Conservation (phyloP, 2,888 invertebrate species). For the Noctua janthe region DNA sequence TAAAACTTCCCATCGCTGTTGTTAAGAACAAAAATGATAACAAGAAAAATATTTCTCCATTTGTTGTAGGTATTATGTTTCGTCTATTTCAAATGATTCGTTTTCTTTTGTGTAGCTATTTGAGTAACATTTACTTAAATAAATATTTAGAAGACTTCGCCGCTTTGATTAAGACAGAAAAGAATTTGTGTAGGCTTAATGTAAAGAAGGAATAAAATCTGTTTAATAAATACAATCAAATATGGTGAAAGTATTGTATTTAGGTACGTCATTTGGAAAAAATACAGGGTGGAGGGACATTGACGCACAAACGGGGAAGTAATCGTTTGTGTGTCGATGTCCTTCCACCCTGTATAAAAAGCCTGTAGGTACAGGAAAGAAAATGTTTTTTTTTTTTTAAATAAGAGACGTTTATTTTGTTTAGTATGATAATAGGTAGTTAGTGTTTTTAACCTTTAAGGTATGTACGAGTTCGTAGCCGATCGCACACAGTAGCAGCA, state of each 20-base stretch:
- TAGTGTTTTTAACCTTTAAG: not conserved
- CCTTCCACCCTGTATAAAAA: no score
- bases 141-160: constrained; percentile 43
- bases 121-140: constrained; percentile 41
- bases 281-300: not conserved
- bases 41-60: constrained; percentile 49
- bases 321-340: no score
- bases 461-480: no score
- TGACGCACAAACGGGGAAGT: not conserved
- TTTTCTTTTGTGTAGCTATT: constrained; percentile 36
- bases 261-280: not conserved
- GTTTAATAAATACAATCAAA: constrained; percentile 10
- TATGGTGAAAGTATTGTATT: not conserved
- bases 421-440: no score
- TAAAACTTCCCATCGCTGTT: constrained; percentile 65
- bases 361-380: no score
- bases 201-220: constrained; percentile 1
- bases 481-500: no score
- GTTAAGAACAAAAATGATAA: constrained; percentile 50
- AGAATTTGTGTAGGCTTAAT: constrained; percentile 17
- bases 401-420: no score
- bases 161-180: constrained; percentile 23
- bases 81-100: constrained; percentile 47
- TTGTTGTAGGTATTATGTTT: constrained; percentile 47
- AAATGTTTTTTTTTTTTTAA: no score